Evolutionary conservation across 2,888 invertebrate species (phyloP).

Genomic region (Hydrotaea cyrtoneurina): DNA sequence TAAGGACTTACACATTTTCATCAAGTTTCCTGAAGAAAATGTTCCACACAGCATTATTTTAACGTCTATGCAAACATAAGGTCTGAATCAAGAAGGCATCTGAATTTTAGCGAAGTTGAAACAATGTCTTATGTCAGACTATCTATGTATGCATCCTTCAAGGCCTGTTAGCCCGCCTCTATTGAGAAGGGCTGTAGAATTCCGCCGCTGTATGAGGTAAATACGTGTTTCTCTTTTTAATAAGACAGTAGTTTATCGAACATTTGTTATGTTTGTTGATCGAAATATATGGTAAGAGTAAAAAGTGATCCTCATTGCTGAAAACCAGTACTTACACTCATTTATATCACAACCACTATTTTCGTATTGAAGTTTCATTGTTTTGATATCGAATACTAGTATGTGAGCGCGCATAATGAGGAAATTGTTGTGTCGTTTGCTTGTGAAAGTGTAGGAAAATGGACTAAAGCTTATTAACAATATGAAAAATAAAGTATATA

Average conservation of each 20-base stretch:
- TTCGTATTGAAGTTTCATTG: conserved; percentile 59
- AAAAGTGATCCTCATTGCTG: conserved; percentile 1
- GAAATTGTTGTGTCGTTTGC: conserved; percentile 51
- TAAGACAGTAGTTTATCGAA: neutral
- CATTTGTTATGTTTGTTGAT: conserved; percentile 17
- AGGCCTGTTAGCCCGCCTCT: no score
- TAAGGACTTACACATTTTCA: no score
- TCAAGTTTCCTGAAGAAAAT: no score
- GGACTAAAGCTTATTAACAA: neutral
- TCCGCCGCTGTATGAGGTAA: neutral
- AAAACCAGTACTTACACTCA: neutral
- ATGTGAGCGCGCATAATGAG: conserved; percentile 50
- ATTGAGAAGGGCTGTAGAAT: no score
- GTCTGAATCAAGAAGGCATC: no score
- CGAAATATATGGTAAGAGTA: conserved; percentile 9
- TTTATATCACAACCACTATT: conserved; percentile 45
- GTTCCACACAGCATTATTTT: no score
- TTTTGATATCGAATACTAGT: conserved; percentile 29
- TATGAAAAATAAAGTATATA: no score
- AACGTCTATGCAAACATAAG: no score
- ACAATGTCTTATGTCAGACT: no score
- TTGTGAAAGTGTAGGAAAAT: conserved; percentile 47
- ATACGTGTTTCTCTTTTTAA: conserved; percentile 30
- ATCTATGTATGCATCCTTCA: no score
- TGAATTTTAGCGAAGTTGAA: no score